Conservation (phyloP, 2,113 vertebrate species). For the Cheilinus undulatus region DNA sequence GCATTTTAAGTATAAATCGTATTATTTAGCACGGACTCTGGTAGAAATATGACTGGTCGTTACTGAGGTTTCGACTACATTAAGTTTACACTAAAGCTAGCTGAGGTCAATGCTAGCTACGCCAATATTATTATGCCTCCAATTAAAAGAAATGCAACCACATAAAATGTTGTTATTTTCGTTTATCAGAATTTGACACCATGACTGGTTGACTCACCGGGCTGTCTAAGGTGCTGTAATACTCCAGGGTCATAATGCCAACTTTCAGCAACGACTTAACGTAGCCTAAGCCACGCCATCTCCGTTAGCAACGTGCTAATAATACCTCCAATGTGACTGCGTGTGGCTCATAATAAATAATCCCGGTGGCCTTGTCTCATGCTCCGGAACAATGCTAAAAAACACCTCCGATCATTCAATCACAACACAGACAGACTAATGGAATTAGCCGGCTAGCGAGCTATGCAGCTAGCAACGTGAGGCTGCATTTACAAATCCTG, state of each 20-base stretch:
- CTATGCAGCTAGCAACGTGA: background rate
- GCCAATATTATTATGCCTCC: background rate
- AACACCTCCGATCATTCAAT: background rate
- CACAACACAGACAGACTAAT: background rate
- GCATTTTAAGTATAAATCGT: no score
- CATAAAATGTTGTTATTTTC: background rate
- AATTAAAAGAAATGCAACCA: background rate
- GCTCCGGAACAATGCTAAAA: background rate
- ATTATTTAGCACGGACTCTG: no score
- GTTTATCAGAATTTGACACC: background rate
- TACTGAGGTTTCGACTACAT: background rate
- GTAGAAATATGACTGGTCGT: background rate
- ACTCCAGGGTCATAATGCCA: background rate
- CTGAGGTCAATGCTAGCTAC: background rate
- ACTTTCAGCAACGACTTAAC: slow-evolving; percentile 1
- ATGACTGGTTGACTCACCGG: background rate
- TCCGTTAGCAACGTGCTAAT: slow-evolving; percentile 14
- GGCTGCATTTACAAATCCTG: background rate
- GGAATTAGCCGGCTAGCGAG: background rate
- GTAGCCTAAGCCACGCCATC: background rate
- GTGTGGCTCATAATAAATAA: no score
- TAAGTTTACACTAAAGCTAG: background rate
- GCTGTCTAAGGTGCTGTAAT: background rate
- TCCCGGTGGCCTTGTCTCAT: background rate
- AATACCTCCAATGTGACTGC: background rate